These are phyloP conservation scores for Galerucella pusilla DNA, from an alignment of 2,888 invertebrate genomes.

Conservation along the genomic window DNA sequence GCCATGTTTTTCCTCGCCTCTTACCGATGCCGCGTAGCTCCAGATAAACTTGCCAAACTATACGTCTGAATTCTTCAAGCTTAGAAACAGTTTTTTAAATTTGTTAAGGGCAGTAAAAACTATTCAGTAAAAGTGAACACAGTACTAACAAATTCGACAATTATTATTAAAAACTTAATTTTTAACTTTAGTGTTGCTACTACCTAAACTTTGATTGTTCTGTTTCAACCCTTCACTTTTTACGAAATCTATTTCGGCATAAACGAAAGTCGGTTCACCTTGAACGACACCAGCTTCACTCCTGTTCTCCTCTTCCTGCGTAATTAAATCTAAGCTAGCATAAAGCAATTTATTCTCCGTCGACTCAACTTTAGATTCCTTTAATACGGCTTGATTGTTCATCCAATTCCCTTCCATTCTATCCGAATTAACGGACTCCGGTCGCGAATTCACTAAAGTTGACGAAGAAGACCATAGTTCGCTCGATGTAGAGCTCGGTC, in stretches of 20 bases:
- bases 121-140: neutral
- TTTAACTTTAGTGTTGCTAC: conserved; percentile 55
- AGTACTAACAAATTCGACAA: neutral
- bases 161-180: conserved; percentile 45
- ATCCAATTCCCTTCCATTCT: conserved; percentile 41
- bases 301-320: conserved; percentile 52
- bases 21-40: no score
- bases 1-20: no score
- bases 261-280: conserved; percentile 68
- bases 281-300: conserved; percentile 39
- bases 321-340: conserved; percentile 73
- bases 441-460: conserved; percentile 61
- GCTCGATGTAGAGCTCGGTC: conserved; percentile 62
- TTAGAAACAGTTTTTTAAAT: no score
- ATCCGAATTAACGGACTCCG: conserved; percentile 61
- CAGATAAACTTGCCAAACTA: no score
- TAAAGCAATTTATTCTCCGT: conserved; percentile 69
- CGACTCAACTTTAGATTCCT: conserved; percentile 48
- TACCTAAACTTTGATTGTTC: conserved; percentile 42
- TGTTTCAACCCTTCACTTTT: conserved; percentile 69
- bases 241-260: conserved; percentile 85
- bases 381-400: conserved; percentile 54
- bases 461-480: conserved; percentile 61
- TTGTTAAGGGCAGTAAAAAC: no score
- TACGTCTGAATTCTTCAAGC: no score